phyloP scores from a whole-genome alignment of 2,797 vertebrate genomes.

The Cottoperca gobio region DNA sequence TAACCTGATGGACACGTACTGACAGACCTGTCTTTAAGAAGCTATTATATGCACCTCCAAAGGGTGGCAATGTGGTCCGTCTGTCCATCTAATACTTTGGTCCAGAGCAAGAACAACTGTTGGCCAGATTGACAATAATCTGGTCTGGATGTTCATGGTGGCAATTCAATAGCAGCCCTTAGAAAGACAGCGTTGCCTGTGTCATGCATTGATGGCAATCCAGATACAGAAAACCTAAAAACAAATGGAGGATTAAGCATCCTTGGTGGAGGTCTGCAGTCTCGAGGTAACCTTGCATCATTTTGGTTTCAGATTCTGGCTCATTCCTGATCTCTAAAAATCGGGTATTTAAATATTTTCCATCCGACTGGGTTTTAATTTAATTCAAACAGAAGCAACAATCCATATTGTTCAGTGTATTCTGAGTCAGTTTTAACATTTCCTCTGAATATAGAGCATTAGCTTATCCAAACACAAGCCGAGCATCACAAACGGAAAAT shows the following conservation, averaged over 20 bases:
- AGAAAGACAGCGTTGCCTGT: neutral
- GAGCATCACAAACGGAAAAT: neutral
- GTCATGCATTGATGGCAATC: neutral
- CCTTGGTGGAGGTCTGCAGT: constrained; percentile 3
- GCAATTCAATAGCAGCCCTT: no score
- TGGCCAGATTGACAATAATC: neutral
- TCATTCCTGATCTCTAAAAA: constrained; percentile 26
- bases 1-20: neutral
- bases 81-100: neutral
- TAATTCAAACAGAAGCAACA: constrained; percentile 35
- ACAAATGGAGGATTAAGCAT: neutral
- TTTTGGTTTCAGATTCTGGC: constrained; percentile 4
- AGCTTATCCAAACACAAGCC: constrained; percentile 6
- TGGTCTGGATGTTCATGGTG: neutral
- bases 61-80: neutral
- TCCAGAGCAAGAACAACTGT: neutral
- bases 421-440: constrained; percentile 15
- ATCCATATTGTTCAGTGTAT: constrained; percentile 21
- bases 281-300: constrained; percentile 10
- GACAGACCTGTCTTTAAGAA: neutral
- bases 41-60: neutral
- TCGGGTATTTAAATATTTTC: constrained; percentile 35
- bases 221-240: neutral
- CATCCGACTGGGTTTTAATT: constrained; percentile 49
- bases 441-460: constrained; percentile 20